Evolutionary conservation across 2,797 vertebrate genomes (phyloP), one percentile per base, ranked within the genome.

Genomic region (Euphonia xanthogaster): DNA sequence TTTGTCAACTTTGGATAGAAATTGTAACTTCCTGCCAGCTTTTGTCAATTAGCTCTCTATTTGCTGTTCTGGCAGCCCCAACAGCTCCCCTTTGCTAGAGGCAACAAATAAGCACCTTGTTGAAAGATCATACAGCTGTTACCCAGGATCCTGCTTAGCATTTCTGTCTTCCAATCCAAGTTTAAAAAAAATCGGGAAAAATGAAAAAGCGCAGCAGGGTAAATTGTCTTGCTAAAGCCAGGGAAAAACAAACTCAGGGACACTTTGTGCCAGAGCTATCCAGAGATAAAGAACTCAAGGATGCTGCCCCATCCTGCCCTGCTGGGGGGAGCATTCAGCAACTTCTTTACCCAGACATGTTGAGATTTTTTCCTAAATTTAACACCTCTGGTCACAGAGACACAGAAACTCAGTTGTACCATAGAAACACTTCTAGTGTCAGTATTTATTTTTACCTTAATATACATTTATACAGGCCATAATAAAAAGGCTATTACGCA

Each of bases 391-490:
- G 12, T 72, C 78, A 95, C 6, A 91, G 67, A 96, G 37, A 91
- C 42, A 81, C 47, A 94, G 76, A 6, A 85, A 76, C 60, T 74
- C 27, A 4, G 50, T 48, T 96, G 58, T 95, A 96, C 93, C 97
- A 96, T 95, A 97, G 96, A 97, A 97, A 97, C 94, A 97, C 93
- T 96, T 95, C 89, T 88, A 84, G 92, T 87, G 95, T 98, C 97
- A 94, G 96, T 97, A 96, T 98, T 98, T 98, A 98, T 98, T 98
- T 98, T 98, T 96, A 97, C 96, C 97, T 97, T 98, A 98, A 97
- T 98, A 97, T 98, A 98, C 98, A 98, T 98, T 97, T 98, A 97
- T 98, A 98, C 97, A 98, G 96, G 97, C 97, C 97, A 97, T 98
- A 98, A 98, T 98, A 98, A 98, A 98, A 98, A 98, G 97, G 97